These are phyloP conservation scores for Orgyia antiqua DNA, from an alignment of 2,888 invertebrate genomes.

Conservation along the genomic window DNA sequence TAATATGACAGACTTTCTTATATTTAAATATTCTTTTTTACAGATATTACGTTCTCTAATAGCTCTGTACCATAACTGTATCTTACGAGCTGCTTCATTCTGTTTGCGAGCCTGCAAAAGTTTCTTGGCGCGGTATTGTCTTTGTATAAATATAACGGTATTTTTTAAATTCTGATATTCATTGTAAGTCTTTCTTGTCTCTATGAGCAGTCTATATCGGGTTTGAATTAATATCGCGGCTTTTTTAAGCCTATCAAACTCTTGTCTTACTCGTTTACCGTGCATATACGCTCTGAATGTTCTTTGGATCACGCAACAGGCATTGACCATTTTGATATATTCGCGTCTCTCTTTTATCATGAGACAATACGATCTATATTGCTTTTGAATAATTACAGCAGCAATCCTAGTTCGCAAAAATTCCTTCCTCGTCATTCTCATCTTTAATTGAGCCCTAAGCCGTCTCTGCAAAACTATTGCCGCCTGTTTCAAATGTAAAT, in stretches of 20 bases:
- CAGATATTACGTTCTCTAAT: constrained; percentile 36
- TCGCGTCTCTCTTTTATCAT: constrained; percentile 46
- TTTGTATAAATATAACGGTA: constrained; percentile 49
- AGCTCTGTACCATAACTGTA: constrained; percentile 59
- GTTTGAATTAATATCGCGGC: constrained; percentile 57
- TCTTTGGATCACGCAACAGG: constrained; percentile 60
- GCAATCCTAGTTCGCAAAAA: constrained; percentile 37
- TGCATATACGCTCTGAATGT: constrained; percentile 38
- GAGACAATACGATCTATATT: constrained; percentile 51
- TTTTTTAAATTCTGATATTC: constrained; percentile 39
- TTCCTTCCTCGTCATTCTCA: constrained; percentile 35
- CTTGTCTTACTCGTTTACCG: constrained; percentile 37
- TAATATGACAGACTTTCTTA: constrained; percentile 38
- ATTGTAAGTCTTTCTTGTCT: constrained; percentile 32
- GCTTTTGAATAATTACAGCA: constrained; percentile 38
- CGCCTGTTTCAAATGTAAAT: constrained; percentile 38
- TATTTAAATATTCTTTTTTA: constrained; percentile 35
- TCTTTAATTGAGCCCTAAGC: constrained; percentile 46
- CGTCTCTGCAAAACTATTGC: constrained; percentile 40
- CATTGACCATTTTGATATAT: constrained; percentile 46
- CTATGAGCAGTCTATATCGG: constrained; percentile 41
- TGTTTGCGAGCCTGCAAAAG: constrained; percentile 24
- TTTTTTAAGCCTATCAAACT: constrained; percentile 40
- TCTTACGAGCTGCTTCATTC: constrained; percentile 40
- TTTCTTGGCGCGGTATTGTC: constrained; percentile 43